phyloP scores from a whole-genome alignment of 1,140 invertebrate species.

The Manduca sexta region DNA sequence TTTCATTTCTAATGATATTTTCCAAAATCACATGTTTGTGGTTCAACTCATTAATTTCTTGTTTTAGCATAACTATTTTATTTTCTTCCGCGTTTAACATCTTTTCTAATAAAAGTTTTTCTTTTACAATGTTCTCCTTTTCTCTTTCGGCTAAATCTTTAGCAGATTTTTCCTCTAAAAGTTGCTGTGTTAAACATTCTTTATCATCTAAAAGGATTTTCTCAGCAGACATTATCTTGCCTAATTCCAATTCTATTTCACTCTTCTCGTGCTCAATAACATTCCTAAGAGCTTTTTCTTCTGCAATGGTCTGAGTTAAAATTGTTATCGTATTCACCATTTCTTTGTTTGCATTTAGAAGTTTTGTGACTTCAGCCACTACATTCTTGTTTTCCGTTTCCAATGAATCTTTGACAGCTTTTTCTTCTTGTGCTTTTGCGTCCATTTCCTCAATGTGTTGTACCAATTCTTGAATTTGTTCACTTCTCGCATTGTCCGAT shows the following conservation, averaged over 20 bases:
- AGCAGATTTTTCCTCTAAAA: slow-evolving; percentile 21
- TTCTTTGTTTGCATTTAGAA: slow-evolving; percentile 19
- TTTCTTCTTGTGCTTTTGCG: slow-evolving; percentile 13
- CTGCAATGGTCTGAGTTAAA: slow-evolving; percentile 24
- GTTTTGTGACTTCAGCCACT: slow-evolving; percentile 13
- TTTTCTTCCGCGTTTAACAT: not conserved
- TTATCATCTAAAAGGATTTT: slow-evolving; percentile 21
- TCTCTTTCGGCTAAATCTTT: slow-evolving; percentile 11
- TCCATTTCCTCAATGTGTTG: slow-evolving; percentile 4
- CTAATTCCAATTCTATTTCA: slow-evolving; percentile 16
- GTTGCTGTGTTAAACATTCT: slow-evolving; percentile 29
- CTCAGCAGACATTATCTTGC: slow-evolving; percentile 8
- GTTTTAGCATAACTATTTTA: not conserved
- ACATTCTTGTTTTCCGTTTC: slow-evolving; percentile 24
- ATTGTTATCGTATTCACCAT: slow-evolving; percentile 28
- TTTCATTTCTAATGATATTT: not conserved
- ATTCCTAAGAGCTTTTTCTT: slow-evolving; percentile 21
- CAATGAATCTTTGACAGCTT: slow-evolving; percentile 16
- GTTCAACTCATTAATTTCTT: not conserved
- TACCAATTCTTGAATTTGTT: slow-evolving; percentile 1
- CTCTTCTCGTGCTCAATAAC: slow-evolving; percentile 22
- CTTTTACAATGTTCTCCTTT: slow-evolving; percentile 5
- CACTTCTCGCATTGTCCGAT: not conserved
- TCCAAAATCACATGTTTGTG: not conserved
- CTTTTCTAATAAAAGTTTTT: slow-evolving; percentile 1